A percentile compares a stretch with the other conserved stretches of the same genome.
phyloP scores from a whole-genome alignment of 2,797 vertebrate species.

The Dallia pectoralis region DNA sequence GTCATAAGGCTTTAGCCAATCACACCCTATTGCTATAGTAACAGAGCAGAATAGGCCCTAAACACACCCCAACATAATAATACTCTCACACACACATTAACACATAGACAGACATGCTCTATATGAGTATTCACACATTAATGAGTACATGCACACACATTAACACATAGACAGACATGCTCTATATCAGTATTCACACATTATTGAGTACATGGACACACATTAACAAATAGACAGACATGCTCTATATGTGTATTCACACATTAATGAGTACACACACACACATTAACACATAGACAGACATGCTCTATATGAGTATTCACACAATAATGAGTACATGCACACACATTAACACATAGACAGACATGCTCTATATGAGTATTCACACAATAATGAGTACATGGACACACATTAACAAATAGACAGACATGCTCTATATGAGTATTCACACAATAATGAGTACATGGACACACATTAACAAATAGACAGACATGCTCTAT shows the following conservation, averaged over 20 bases:
- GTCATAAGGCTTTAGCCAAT: conserved; percentile 67
- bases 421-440: conserved; percentile 35
- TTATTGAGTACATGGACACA: conserved; percentile 31
- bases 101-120: conserved; percentile 40
- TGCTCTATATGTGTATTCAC: not conserved
- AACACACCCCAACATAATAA: conserved; percentile 37
- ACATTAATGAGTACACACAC: conserved; percentile 30
- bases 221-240: conserved; percentile 43
- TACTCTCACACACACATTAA: conserved; percentile 23
- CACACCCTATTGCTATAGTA: conserved; percentile 81
- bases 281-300: conserved; percentile 44
- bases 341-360: conserved; percentile 39
- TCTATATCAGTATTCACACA: not conserved
- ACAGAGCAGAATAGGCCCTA: conserved; percentile 79
- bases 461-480: conserved; percentile 23
- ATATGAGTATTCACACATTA: conserved; percentile 8
- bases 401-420: conserved; percentile 27
- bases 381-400: conserved; percentile 24
- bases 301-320: conserved; percentile 4
- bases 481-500: conserved; percentile 38
- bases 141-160: conserved; percentile 21
- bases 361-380: conserved; percentile 23
- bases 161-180: too few relatives aligned
- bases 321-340: conserved; percentile 25
- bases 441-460: conserved; percentile 25